Base-by-base conservation (phyloP, 35 echinoderm and acorn worm genomes). In the Holothuria glaberrima region DNA sequence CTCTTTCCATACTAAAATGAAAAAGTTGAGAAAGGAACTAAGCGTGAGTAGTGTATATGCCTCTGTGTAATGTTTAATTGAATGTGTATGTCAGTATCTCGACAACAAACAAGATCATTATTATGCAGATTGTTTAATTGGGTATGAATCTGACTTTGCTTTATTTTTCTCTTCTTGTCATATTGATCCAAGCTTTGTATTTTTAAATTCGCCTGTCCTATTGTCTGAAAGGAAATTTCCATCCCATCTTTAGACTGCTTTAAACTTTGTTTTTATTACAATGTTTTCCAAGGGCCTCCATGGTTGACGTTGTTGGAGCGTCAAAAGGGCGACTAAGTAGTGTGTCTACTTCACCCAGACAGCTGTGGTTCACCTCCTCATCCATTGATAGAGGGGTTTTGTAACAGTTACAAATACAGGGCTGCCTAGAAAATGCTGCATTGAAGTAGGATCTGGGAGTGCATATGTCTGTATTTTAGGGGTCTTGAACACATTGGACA, bases 191-290 rank as follows among this genome's bases (percentile, higher is more conserved):
- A n/a, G n/a, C n/a, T n/a, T n/a, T n/a, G n/a, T n/a, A n/a, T n/a
- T n/a, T 46, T 46, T 10, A 46, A 46, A 46, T 59, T 86, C 5
- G 66, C 59, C 59, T 41, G 36, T 66, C 30, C 83, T 48, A 31
- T 59, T 30, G 83, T 86, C 34, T 86, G 62, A 28, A 86, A 86
- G 22, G 59, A 66, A 30, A 68, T 30, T 46, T 25, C 62, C 31
- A 86, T 65, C 4, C 61, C 27, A 28, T 65, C 20, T 65, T 21
- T 65, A 6, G 19, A 28, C 27, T 65, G 19, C 61, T 65, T 65
- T 65, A 65, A n/a, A 16, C 16, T 65, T 65, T 17, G 61, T 65
- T 17, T 65, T 65, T 4, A 65, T 65, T 4, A 65, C 17, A n/a
- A 28, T 65, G 61, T 65, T 65, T 65, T 4, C 61, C 61, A 65